Base-by-base conservation (phyloP, 2,113 vertebrate genomes). In the Dolichallabes microphthalmus region DNA sequence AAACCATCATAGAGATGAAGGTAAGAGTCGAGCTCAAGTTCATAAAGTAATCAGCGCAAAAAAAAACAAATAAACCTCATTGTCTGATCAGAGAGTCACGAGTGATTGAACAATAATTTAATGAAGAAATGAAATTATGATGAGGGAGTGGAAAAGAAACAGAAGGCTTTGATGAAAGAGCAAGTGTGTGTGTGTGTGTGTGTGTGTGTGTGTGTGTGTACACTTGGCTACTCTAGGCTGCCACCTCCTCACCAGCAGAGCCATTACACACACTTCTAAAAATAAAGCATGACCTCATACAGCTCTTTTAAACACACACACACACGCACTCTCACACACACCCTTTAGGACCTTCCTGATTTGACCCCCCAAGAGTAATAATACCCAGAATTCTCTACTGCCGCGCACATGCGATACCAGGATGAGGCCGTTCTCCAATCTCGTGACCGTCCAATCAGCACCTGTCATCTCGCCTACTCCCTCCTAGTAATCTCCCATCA, bases 1-100 rank as follows among this genome's bases (percentile, higher is more conserved):
- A 99, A 88, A 99, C 98, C 25, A 98, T 99, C 90, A 98, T 99
- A 1, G 98, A 99, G 90, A 99, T 99, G 98, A 99, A 99, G 97
- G 95, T 95, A 91, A 93, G 91, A 81, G 30, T 45, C 30, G n/a
- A 35, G n/a, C 1, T 55, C 3, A 20, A 35, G 58, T 39, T 32
- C 6, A 1, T 68, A 15, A 68, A 68, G 7, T 63, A 64, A 64
- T 27, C 13, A 32, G 27, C 2, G 9, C 8, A 10, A 35, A 35
- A 0, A 19, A 74, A 50, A 35, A 35, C 0, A 19, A 74, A 50
- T n/a, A 0, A 25, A 12, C 7, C 22, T n/a, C 22, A 13, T 45
- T 20, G 50, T 10, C 20, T 2, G 9, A 35, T 71, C 32, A 22
- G 6, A 27, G 3, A 10, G 35, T 45, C 35, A 3, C 12, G 69